Conservation (phyloP, 2,888 invertebrate genomes). For the Pyrgus malvae region DNA sequence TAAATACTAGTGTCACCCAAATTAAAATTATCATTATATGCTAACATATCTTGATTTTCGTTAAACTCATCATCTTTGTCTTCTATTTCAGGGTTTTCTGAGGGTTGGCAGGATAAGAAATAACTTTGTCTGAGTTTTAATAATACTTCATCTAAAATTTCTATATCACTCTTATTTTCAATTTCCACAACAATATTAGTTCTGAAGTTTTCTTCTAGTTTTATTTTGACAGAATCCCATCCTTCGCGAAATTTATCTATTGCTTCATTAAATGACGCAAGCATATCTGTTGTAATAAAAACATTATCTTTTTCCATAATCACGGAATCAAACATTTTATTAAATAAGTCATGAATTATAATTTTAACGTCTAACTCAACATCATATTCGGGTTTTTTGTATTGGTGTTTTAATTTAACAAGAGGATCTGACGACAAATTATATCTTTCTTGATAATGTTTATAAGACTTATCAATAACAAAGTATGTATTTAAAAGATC, state of each 20-base stretch:
- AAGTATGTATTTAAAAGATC: constrained; percentile 58
- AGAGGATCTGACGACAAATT: constrained; percentile 55
- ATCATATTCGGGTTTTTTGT: constrained; percentile 34
- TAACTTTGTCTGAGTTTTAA: constrained; percentile 59
- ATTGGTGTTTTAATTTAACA: constrained; percentile 50
- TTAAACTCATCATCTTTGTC: constrained; percentile 48
- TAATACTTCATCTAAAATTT: constrained; percentile 61
- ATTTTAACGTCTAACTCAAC: constrained; percentile 42
- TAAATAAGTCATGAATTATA: constrained; percentile 44
- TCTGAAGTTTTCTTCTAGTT: constrained; percentile 64
- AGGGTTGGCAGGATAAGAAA: constrained; percentile 44
- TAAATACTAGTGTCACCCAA: constrained; percentile 82
- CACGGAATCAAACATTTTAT: constrained; percentile 34
- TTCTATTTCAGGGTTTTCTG: constrained; percentile 50
- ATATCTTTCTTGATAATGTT: constrained; percentile 55
- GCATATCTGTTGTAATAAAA: constrained; percentile 35
- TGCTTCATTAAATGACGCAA: constrained; percentile 46
- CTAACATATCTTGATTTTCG: constrained; percentile 46
- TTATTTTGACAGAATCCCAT: constrained; percentile 62
- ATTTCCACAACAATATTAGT: constrained; percentile 70
- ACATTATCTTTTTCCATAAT: constrained; percentile 26
- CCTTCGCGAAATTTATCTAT: constrained; percentile 63
- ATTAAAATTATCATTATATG: constrained; percentile 54
- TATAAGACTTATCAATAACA: constrained; percentile 49
- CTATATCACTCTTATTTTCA: constrained; percentile 63